Evolutionary conservation across 37 sponge, comb jelly and placozoan species (phyloP).

Genomic region (Cliona cf. orientalis): DNA sequence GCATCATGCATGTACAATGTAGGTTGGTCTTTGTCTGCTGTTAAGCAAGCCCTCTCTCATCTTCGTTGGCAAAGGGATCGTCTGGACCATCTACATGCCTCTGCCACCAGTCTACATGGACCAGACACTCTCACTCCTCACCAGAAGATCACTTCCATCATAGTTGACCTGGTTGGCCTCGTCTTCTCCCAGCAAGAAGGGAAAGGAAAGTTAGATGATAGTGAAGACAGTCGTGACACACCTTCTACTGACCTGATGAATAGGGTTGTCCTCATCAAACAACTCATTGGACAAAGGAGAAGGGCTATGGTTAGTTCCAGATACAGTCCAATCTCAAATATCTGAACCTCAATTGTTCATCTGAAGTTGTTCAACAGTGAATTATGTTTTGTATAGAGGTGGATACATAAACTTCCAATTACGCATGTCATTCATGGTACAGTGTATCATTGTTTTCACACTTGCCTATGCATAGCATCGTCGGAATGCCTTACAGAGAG

Average conservation of each 20-base stretch:
- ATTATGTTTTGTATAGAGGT: background rate
- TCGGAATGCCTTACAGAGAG: conserved; percentile 9
- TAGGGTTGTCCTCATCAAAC: conserved; percentile 14
- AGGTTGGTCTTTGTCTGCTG: conserved; percentile 53
- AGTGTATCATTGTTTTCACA: background rate
- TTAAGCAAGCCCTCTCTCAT: conserved; percentile 65
- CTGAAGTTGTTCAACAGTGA: background rate
- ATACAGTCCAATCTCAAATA: background rate
- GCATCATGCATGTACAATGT: background rate
- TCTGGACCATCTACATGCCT: conserved; percentile 27
- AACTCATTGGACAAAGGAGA: conserved; percentile 24
- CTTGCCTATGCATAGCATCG: conserved; percentile 16
- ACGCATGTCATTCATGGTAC: too few relatives aligned
- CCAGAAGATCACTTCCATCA: conserved; percentile 14
- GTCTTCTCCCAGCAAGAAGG: conserved; percentile 13
- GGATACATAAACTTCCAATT: too few relatives aligned
- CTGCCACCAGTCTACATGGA: background rate
- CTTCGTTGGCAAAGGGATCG: conserved; percentile 69
- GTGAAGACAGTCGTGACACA: conserved; percentile 4
- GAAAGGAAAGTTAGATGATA: background rate
- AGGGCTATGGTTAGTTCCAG: too few relatives aligned
- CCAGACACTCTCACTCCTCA: background rate
- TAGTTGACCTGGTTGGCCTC: conserved; percentile 38
- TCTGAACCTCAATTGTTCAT: too few relatives aligned
- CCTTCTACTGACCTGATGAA: conserved; percentile 5